A percentile compares a stretch with the other conserved stretches of the same genome.
Evolutionary conservation across 2,797 vertebrate species (phyloP).

Genomic region (Ctenochaetus hawaiiensis): DNA sequence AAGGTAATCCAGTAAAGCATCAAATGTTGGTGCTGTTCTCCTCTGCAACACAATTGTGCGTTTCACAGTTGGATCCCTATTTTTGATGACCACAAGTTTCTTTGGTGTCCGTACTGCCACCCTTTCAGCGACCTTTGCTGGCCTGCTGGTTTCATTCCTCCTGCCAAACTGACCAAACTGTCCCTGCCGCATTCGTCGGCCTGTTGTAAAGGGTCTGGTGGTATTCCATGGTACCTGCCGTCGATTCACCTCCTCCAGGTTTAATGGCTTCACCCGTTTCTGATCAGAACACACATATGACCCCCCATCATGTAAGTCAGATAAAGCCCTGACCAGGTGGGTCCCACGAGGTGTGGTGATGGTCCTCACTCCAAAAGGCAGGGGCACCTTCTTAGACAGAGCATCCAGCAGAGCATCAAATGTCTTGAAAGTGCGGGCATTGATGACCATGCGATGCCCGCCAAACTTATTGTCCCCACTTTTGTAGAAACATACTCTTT

Average conservation of each 20-base stretch:
- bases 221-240: slow-evolving; percentile 92
- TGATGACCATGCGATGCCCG: slow-evolving; percentile 93
- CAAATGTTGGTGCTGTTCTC: slow-evolving; percentile 90
- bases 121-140: slow-evolving; percentile 62
- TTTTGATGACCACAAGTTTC: slow-evolving; percentile 91
- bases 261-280: slow-evolving; percentile 92
- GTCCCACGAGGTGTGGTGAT: slow-evolving; percentile 93
- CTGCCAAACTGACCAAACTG: slow-evolving; percentile 43
- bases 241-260: slow-evolving; percentile 87
- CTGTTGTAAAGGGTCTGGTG: slow-evolving; percentile 74
- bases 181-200: slow-evolving; percentile 58
- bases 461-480: slow-evolving; percentile 94
- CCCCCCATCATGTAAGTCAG: slow-evolving; percentile 93
- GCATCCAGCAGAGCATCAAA: slow-evolving; percentile 94
- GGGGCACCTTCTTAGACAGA: slow-evolving; percentile 93
- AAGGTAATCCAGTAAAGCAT: slow-evolving; percentile 91
- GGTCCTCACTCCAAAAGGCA: slow-evolving; percentile 96
- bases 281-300: slow-evolving; percentile 95
- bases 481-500: slow-evolving; percentile 95
- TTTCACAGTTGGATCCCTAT: slow-evolving; percentile 87
- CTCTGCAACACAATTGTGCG: slow-evolving; percentile 87
- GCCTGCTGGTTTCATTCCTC: slow-evolving; percentile 64
- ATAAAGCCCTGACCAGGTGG: slow-evolving; percentile 87
- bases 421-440: slow-evolving; percentile 92
- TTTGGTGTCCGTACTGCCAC: slow-evolving; percentile 83